Percentiles rank a stretch among this genome's conserved stretches.
These are phyloP conservation scores for Pseudoips prasinana DNA, from an alignment of 2,888 invertebrate genomes.

Conservation along the genomic window DNA sequence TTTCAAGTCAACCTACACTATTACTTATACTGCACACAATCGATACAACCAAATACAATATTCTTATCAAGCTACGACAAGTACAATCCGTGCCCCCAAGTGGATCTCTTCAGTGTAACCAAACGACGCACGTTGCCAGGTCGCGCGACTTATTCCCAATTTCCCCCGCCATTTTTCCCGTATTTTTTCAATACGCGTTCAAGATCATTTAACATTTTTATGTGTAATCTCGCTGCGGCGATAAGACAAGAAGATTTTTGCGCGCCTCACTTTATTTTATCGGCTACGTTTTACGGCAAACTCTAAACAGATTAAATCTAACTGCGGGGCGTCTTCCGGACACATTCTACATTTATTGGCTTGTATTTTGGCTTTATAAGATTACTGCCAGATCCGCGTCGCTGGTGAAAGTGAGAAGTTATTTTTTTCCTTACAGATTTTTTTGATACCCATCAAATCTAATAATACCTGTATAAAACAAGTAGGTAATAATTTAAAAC, in stretches of 20 bases:
- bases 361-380: constrained; percentile 57
- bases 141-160: constrained; percentile 43
- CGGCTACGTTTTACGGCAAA: constrained; percentile 69
- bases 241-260: constrained; percentile 74
- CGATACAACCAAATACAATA: too few species aligned
- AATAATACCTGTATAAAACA: too few species aligned
- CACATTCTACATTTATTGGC: constrained; percentile 57
- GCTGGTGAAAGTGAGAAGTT: too few species aligned
- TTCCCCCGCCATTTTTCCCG: constrained; percentile 65
- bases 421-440: too few species aligned
- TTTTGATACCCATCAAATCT: too few species aligned
- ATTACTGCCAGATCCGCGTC: constrained; percentile 26
- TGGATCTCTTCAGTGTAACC: too few species aligned
- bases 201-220: constrained; percentile 81
- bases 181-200: constrained; percentile 80
- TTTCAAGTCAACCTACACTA: too few species aligned
- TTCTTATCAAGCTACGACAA: too few species aligned
- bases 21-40: too few species aligned
- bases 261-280: constrained; percentile 76
- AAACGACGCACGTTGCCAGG: constrained; percentile 27
- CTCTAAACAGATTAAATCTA: constrained; percentile 78
- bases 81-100: too few species aligned
- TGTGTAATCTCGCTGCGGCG: constrained; percentile 78
- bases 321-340: constrained; percentile 55
- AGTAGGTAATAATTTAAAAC: too few species aligned